Percentiles rank a stretch among this genome's conserved stretches.
These are phyloP conservation scores for Radopholus similis DNA, from an alignment of 1,140 invertebrate genomes.

Conservation along the genomic window DNA sequence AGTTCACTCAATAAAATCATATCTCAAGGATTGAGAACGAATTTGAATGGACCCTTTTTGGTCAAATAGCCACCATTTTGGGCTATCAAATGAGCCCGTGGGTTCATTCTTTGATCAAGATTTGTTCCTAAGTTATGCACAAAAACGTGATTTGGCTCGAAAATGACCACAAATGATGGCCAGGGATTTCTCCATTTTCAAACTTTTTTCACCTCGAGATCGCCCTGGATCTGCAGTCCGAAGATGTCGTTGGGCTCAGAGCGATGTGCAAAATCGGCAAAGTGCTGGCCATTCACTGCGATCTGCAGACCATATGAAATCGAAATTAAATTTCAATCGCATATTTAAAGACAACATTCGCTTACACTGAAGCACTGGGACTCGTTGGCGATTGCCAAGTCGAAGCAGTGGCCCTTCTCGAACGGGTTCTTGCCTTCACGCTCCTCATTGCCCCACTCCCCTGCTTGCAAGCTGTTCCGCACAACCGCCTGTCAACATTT, in stretches of 20 bases:
- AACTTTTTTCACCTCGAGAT: constrained; percentile 54
- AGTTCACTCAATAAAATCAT: no score
- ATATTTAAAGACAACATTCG: constrained; percentile 14
- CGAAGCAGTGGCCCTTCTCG: constrained; percentile 56
- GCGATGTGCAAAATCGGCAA: constrained; percentile 54
- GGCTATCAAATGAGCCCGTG: no score
- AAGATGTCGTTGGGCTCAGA: constrained; percentile 53
- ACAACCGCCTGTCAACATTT: constrained; percentile 39
- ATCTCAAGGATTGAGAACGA: no score
- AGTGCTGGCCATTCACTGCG: constrained; percentile 55
- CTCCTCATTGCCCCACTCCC: constrained; percentile 59
- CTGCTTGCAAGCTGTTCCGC: constrained; percentile 49
- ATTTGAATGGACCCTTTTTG: no score
- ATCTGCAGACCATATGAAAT: constrained; percentile 43
- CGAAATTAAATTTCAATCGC: neutral
- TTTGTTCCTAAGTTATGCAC: neutral
- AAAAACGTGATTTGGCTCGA: neutral
- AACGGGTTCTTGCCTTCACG: constrained; percentile 47
- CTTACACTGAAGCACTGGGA: constrained; percentile 48
- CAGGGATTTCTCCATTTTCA: no score
- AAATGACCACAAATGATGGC: no score
- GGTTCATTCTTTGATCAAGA: no score
- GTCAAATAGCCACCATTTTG: no score
- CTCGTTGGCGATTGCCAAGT: constrained; percentile 53
- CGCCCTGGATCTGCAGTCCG: constrained; percentile 58